Base-by-base conservation (phyloP, 2,797 vertebrate genomes). In the Paguma larvata region DNA sequence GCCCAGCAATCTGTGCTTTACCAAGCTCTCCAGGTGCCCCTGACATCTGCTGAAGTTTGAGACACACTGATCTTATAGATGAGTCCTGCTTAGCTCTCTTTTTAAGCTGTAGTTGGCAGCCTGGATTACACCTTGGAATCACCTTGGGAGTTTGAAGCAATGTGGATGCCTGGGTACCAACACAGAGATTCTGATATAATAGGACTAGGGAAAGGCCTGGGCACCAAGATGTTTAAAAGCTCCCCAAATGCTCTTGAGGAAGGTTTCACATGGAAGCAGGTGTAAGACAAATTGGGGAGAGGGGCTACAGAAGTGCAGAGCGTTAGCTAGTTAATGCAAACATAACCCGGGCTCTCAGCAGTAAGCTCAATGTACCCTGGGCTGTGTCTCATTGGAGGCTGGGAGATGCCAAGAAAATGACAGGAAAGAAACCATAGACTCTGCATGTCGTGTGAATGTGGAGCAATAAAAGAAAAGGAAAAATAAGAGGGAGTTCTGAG, bases 301-400 rank as follows among this genome's bases (percentile, higher is more conserved):
- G 3, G 18, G n/a, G 15, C 15, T 68, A 32, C 25, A 80, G 34
- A 32, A 23, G 1, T 32, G 44, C 46, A 25, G 56, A 77, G 38
- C 62, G 4, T 34, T 41, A 67, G 13, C 51, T 62, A 72, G 8
- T 68, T 21, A 63, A 14, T 82, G 41, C 13, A 82, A 73, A 34
- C 5, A 6, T 16, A 27, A 48, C 48, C 41, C 44, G 32, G 63
- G 12, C 18, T 80, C 30, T 80, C 11, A 25, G 59, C n/a, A 59
- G 27, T 7, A 30, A 78, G 75, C 19, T 51, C 32, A 11, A 0
- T 51, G 85, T n/a, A 2, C 27, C 9, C 41, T 19, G 65, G n/a
- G 30, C 59, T 34, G 3, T 27, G 27, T 75, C 6, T 2, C 6
- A 1, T 4, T 51, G 41, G 1, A 14, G 25, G 41, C 6, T 7